Evolutionary conservation across 1,140 invertebrate genomes (phyloP).

Genomic region (Bursaphelenchus mucronatus): DNA sequence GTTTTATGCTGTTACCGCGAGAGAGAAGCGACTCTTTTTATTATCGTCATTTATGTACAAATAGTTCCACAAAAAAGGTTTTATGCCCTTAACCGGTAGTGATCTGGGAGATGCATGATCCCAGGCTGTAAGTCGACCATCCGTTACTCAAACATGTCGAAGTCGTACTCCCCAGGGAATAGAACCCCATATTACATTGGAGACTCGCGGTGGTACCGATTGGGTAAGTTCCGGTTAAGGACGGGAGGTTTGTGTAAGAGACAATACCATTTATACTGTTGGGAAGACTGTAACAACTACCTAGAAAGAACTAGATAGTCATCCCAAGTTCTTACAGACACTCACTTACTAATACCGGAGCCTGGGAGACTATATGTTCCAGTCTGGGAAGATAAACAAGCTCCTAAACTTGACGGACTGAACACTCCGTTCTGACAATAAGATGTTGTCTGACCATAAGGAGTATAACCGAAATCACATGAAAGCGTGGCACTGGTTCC

Average conservation of each 20-base stretch:
- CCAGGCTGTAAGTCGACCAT: background rate
- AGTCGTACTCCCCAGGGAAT: background rate
- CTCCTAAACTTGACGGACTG: slow-evolving; percentile 5
- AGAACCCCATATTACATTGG: slow-evolving; percentile 2
- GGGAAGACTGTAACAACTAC: background rate
- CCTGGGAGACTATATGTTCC: background rate
- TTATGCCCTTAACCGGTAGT: too few relatives aligned
- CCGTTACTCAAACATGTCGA: slow-evolving; percentile 7
- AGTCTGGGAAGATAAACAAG: slow-evolving; percentile 4
- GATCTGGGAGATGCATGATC: background rate
- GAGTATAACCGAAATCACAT: slow-evolving; percentile 11
- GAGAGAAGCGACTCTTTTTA: too few relatives aligned
- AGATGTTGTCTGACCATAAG: slow-evolving; percentile 6
- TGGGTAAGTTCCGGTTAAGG: slow-evolving; percentile 6
- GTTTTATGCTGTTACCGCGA: too few relatives aligned
- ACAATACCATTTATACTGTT: background rate
- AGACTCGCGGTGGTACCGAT: slow-evolving; percentile 13
- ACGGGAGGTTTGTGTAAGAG: slow-evolving; percentile 5
- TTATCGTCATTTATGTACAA: too few relatives aligned
- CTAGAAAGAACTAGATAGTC: slow-evolving; percentile 4
- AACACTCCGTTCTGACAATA: slow-evolving; percentile 13
- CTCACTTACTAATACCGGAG: slow-evolving; percentile 20
- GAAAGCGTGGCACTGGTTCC: background rate
- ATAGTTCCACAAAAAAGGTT: too few relatives aligned
- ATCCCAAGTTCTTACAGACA: slow-evolving; percentile 3